Evolutionary conservation across 2,888 invertebrate species (phyloP), one percentile per base, ranked within the genome.

Genomic region (Gisinianus flammeolus): DNA sequence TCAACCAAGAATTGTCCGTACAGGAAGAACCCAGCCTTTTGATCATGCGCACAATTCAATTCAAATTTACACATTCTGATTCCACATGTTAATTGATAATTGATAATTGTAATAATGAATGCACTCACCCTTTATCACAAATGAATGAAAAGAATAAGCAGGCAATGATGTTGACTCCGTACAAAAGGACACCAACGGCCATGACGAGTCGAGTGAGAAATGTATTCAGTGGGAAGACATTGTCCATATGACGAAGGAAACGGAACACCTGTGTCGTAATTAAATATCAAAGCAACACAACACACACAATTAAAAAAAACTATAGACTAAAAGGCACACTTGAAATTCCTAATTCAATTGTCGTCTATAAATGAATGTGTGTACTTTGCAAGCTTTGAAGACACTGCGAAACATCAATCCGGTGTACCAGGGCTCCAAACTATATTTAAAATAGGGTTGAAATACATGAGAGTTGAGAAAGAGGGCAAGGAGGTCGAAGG

Each of bases 161-260:
- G 16, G 79, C 80, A 24, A 81, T 76, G 33, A 80, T 62, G 33
- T 81, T 79, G n/a, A 77, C 77, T 0, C 79, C 69, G 28, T 79
- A 80, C 1, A 80, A 62, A 8, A 81, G 19, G 5, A 80, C 73
- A n/a, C 79, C 62, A 64, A 79, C 79, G 66, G 81, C 71, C 52
- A 79, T 79, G 28, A 71, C 28, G 1, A 79, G 64, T 16, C 81
- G 75, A 19, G 77, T 77, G 67, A 72, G 68, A 28, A 80, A 79
- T 8, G 78, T 52, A 16, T 78, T 44, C 19, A 77, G 77, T n/a
- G 81, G 80, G 52, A 79, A 80, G 8, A 81, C 71, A 66, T 81
- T 81, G 19, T 80, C 80, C 77, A 80, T 44, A 33, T 75, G 76
- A 33, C 75, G 66, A n/a, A 81, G 67, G 24, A 75, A 80, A 56